Percentiles rank a stretch among this genome's conserved stretches.
Conservation (phyloP, 2,888 invertebrate genomes). For the Dilophus febrilis region DNA sequence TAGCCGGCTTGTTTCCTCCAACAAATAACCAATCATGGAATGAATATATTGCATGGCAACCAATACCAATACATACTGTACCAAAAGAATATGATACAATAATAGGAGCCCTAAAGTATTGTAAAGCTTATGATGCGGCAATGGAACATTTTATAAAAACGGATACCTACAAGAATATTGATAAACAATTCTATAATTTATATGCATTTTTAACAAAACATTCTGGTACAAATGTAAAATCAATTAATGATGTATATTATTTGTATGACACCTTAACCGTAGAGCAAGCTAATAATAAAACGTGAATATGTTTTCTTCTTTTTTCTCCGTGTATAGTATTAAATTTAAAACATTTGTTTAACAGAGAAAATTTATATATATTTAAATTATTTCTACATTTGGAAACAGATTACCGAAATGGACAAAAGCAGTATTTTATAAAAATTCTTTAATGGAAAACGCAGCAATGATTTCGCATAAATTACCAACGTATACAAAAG, state of each 20-base stretch:
- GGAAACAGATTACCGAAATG: slow-evolving; percentile 46
- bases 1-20: slow-evolving; percentile 64
- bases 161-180: slow-evolving; percentile 35
- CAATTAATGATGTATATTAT: slow-evolving; percentile 37
- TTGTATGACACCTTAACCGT: slow-evolving; percentile 52
- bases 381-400: too few relatives aligned
- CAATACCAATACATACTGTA: slow-evolving; percentile 56
- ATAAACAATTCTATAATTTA: slow-evolving; percentile 39
- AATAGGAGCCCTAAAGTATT: slow-evolving; percentile 43
- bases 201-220: slow-evolving; percentile 47
- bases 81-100: slow-evolving; percentile 46
- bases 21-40: slow-evolving; percentile 41
- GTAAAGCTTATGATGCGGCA: slow-evolving; percentile 46
- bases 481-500: too few relatives aligned
- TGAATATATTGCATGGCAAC: slow-evolving; percentile 47
- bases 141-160: slow-evolving; percentile 33
- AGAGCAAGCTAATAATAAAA: slow-evolving; percentile 44
- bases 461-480: too few relatives aligned
- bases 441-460: slow-evolving; percentile 42
- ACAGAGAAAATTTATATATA: too few relatives aligned
- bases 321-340: too few relatives aligned
- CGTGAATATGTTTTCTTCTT: too few relatives aligned
- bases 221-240: slow-evolving; percentile 39
- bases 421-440: slow-evolving; percentile 44
- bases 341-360: too few relatives aligned